phyloP scores from a whole-genome alignment of 2,797 vertebrate species.

The Sebastes itinus region DNA sequence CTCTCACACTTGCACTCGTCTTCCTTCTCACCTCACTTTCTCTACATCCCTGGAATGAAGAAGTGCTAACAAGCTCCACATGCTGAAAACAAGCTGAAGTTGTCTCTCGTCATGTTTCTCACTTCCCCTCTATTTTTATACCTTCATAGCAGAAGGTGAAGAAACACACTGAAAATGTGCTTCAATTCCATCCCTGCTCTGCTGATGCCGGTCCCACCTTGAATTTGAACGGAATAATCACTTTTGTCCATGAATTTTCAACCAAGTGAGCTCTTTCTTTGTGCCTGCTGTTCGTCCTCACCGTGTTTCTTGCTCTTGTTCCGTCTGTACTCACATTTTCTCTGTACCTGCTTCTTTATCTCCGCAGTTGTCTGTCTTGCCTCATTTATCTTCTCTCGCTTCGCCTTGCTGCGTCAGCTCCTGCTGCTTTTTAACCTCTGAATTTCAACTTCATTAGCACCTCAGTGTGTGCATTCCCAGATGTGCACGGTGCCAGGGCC shows the following conservation, averaged over 20 bases:
- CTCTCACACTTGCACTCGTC: background rate
- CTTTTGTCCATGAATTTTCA: background rate
- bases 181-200: background rate
- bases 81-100: conserved; percentile 32
- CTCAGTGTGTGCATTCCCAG: background rate
- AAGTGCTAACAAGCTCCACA: conserved; percentile 67
- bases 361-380: background rate
- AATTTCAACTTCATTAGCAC: conserved; percentile 33
- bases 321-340: background rate
- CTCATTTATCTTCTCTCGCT: background rate
- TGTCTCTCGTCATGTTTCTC: conserved; percentile 36
- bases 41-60: conserved; percentile 31
- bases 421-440: conserved; percentile 16
- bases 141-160: conserved; percentile 31
- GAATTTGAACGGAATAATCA: conserved; percentile 10
- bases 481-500: background rate
- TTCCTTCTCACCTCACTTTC: conserved; percentile 30
- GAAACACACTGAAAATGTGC: background rate
- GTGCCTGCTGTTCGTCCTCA: background rate
- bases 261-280: background rate
- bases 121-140: conserved; percentile 62
- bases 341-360: conserved; percentile 10
- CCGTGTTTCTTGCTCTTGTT: background rate
- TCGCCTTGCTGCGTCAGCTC: background rate
- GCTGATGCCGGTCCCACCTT: conserved; percentile 1